phyloP scores from a whole-genome alignment of 2,888 invertebrate genomes.

The Drosophila nigritarsus region DNA sequence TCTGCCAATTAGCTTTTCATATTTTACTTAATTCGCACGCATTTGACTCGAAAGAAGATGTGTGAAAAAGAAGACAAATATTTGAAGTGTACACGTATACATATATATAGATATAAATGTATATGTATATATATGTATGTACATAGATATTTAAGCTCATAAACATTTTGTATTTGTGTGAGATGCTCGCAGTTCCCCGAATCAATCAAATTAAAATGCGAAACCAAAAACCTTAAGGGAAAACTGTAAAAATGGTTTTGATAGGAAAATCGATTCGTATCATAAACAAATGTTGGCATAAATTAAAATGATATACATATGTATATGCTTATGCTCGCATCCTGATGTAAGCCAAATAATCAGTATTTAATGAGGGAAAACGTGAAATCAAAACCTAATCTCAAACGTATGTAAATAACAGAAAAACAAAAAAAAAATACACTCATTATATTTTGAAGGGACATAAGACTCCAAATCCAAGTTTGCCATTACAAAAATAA shows the following conservation, averaged over 20 bases:
- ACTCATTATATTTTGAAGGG: not conserved
- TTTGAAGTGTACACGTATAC: not conserved
- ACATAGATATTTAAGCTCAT: not conserved
- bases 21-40: constrained; percentile 85
- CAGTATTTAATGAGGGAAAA: not conserved
- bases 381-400: too few species aligned
- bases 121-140: too few species aligned
- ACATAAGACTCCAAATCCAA: not conserved
- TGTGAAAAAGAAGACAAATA: not conserved
- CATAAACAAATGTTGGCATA: not conserved
- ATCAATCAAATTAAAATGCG: constrained; percentile 1
- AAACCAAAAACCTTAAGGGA: not conserved
- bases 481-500: not conserved
- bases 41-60: constrained; percentile 2
- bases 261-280: not conserved
- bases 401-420: not conserved
- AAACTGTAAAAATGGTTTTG: not conserved
- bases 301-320: not conserved
- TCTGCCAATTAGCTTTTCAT: constrained; percentile 49
- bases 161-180: not conserved
- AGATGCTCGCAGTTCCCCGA: not conserved
- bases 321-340: not conserved
- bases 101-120: not conserved
- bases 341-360: not conserved
- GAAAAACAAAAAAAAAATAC: not conserved